Base-by-base conservation (phyloP, 2,888 invertebrate genomes). In the Hemithea aestivaria region DNA sequence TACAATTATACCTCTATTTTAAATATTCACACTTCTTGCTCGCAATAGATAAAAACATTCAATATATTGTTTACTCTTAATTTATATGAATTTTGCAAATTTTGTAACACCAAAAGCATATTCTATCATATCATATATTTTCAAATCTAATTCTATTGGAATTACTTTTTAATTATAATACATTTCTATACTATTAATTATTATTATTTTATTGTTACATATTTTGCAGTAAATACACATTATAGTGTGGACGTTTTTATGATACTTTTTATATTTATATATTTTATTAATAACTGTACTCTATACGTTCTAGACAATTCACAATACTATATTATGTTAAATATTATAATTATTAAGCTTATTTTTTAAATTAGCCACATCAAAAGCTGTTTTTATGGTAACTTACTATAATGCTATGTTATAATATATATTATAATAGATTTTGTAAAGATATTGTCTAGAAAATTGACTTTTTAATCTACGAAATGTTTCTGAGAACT, bases 211-310 rank as follows among this genome's bases (percentile, higher is more conserved):
- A 34, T 30, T 36, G 22, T 9, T 39, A 31, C 30, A 26, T 37
- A 28, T 52, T 58, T 66, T 62, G 66, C 66, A 42, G 53, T 73
- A 71, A 64, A 67, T 73, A 73, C 69, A 73, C 60, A 57, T 70
- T 60, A 69, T 45, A 70, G 64, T 73, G 71, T 83, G 84, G 83
- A 84, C 84, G 83, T 73, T 72, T 72, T 52, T 69, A 72, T 66
- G 78, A 82, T 80, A 76, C 62, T 67, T 58, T 51, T 59, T 58
- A 58, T 56, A 45, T 38, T 44, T 45, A 40, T 47, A 1, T 27
- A 23, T 38, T 28, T 21, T 6, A 21, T 33, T 26, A 21, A 10
- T 7, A 27, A 30, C 21, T 27, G 24, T 35, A 40, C 26, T 35
- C 16, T 39, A 36, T 36, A 22, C 12, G 6, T 27, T 27, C 23